Percentiles rank a stretch among this genome's conserved stretches.
These are phyloP conservation scores for Argyresthia goedartella DNA, from an alignment of 2,888 invertebrate genomes.

Conservation along the genomic window DNA sequence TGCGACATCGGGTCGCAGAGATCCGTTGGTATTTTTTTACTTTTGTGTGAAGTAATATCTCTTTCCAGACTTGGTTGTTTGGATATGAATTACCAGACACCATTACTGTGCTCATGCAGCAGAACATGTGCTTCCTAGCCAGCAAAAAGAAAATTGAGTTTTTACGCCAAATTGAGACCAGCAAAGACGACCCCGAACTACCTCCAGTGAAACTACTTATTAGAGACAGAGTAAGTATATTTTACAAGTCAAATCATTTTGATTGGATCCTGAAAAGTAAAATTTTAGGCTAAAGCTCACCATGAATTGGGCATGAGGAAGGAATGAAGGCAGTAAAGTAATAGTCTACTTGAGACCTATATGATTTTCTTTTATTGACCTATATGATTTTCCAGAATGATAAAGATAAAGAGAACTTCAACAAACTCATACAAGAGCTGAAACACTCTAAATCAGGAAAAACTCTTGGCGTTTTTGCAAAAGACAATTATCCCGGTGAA, in stretches of 20 bases:
- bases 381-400: slow-evolving; percentile 83
- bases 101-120: slow-evolving; percentile 90
- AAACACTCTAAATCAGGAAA: slow-evolving; percentile 92
- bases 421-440: slow-evolving; percentile 81
- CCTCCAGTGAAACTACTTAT: slow-evolving; percentile 88
- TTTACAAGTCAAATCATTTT: background rate
- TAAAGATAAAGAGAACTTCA: slow-evolving; percentile 93
- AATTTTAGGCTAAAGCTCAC: too few species aligned
- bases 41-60: slow-evolving; percentile 6
- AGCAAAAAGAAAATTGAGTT: slow-evolving; percentile 99
- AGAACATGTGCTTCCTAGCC: slow-evolving; percentile 89
- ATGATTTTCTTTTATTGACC: slow-evolving; percentile 7
- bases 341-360: background rate
- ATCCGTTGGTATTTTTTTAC: too few species aligned
- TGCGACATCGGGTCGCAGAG: too few species aligned
- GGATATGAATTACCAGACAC: slow-evolving; percentile 98
- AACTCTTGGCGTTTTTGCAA: slow-evolving; percentile 88
- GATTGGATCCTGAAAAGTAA: too few species aligned
- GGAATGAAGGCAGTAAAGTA: too few species aligned
- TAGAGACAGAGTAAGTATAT: slow-evolving; percentile 85
- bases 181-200: slow-evolving; percentile 83
- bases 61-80: slow-evolving; percentile 90
- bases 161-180: slow-evolving; percentile 87
- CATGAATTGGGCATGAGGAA: too few species aligned
- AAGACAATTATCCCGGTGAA: slow-evolving; percentile 94